A percentile compares a stretch with the other conserved stretches of the same genome.
These are phyloP conservation scores for Brachycybe producta DNA, from an alignment of 2,888 invertebrate genomes.

Conservation along the genomic window DNA sequence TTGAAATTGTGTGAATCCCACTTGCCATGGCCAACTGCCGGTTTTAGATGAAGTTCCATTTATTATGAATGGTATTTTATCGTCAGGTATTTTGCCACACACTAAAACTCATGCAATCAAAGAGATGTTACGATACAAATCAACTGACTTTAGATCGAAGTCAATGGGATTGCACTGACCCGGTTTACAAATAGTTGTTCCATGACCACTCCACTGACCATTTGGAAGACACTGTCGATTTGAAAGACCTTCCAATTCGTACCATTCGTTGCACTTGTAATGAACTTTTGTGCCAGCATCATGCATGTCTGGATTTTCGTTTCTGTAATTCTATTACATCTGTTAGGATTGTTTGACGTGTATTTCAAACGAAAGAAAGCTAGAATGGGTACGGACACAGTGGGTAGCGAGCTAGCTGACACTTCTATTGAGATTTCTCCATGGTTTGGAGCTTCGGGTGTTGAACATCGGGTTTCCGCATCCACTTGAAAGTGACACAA, in stretches of 20 bases:
- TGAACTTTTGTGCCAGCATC: not conserved
- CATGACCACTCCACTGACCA: not conserved
- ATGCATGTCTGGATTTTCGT: not conserved
- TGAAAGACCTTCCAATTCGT: not conserved
- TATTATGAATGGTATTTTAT: conserved; percentile 22
- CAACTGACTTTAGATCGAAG: not conserved
- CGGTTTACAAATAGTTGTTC: not conserved
- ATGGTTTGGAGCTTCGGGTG: no score
- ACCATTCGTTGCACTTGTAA: not conserved
- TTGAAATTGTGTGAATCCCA: conserved; percentile 20
- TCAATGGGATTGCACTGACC: not conserved
- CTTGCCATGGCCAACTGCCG: conserved; percentile 25
- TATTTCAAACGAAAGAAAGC: no score
- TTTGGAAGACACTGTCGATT: not conserved
- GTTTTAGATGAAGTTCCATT: conserved; percentile 22
- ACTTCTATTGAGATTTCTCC: no score
- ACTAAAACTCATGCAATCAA: conserved; percentile 20
- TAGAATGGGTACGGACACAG: no score
- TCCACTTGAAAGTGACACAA: no score
- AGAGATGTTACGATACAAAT: not conserved
- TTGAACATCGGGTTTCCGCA: no score
- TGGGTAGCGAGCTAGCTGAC: no score
- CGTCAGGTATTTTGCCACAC: conserved; percentile 22
- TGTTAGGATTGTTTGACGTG: no score
- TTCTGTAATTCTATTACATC: not conserved